Percentiles rank a stretch among this genome's conserved stretches.
Conservation (phyloP, 2,113 vertebrate species). For the Melanerpes formicivorus region DNA sequence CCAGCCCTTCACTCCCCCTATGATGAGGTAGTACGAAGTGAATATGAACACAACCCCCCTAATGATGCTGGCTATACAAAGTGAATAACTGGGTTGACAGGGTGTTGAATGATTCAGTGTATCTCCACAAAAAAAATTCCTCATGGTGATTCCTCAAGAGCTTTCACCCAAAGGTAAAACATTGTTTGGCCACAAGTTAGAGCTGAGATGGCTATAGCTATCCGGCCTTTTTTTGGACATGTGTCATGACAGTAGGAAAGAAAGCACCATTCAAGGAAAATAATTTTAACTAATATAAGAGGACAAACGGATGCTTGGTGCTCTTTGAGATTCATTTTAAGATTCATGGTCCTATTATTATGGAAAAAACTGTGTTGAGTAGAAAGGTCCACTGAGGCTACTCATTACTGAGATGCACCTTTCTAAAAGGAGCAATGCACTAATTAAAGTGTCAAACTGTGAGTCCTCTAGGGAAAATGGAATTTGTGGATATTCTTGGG, state of each 20-base stretch:
- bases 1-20: fast-evolving
- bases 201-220: not conserved
- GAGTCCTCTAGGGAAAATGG: not conserved
- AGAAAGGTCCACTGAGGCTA: not conserved
- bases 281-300: not conserved
- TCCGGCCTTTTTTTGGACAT: not conserved
- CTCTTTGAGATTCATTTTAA: not conserved
- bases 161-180: not conserved
- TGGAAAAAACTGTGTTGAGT: not conserved
- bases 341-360: not conserved
- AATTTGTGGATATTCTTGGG: not conserved
- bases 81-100: not conserved
- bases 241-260: not conserved
- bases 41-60: not conserved
- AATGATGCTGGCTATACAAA: not conserved
- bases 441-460: not conserved
- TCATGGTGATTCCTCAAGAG: not conserved
- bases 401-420: not conserved
- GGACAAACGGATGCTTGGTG: not conserved
- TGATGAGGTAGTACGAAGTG: not conserved
- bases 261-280: not conserved
- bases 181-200: not conserved
- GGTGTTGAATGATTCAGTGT: not conserved
- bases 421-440: not conserved
- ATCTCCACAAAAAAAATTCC: not conserved